Evolutionary conservation across 2,888 invertebrate genomes (phyloP).

Genomic region (Eledone cirrhosa): DNA sequence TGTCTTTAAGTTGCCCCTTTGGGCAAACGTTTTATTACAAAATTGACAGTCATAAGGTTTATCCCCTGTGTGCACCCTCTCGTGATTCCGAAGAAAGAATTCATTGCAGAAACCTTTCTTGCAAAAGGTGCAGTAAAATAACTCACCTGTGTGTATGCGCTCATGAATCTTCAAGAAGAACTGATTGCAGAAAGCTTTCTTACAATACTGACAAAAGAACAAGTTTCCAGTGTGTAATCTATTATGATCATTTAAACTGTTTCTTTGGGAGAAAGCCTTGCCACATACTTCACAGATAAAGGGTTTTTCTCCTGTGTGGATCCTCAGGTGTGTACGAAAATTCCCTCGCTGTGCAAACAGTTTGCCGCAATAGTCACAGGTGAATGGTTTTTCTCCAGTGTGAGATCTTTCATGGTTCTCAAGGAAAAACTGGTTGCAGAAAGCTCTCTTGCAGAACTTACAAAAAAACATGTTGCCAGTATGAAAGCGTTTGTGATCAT

Average conservation of each 20-base stretch:
- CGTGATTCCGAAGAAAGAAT: slow-evolving; percentile 40
- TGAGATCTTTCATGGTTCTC: slow-evolving; percentile 7
- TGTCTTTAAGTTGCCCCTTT: neutral
- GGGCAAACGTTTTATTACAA: slow-evolving; percentile 37
- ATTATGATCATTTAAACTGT: neutral
- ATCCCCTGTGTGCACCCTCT: slow-evolving; percentile 42
- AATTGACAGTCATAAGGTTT: slow-evolving; percentile 40
- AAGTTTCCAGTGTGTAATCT: neutral
- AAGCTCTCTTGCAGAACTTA: neutral
- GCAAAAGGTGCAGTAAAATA: slow-evolving; percentile 41
- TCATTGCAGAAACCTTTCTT: slow-evolving; percentile 42
- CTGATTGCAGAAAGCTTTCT: slow-evolving; percentile 40
- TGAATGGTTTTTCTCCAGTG: neutral
- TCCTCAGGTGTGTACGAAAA: neutral
- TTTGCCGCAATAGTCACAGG: neutral
- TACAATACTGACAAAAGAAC: slow-evolving; percentile 35
- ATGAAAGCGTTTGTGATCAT: slow-evolving; percentile 3
- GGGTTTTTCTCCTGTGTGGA: neutral
- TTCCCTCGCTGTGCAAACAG: neutral
- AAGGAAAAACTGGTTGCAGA: slow-evolving; percentile 11
- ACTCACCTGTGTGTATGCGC: slow-evolving; percentile 38
- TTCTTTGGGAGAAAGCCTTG: neutral
- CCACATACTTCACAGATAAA: neutral
- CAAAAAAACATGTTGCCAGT: slow-evolving; percentile 10
- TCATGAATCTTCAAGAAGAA: slow-evolving; percentile 40